These are phyloP conservation scores for Tetranychus urticae DNA, from an alignment of 1,140 invertebrate species.

Conservation along the genomic window DNA sequence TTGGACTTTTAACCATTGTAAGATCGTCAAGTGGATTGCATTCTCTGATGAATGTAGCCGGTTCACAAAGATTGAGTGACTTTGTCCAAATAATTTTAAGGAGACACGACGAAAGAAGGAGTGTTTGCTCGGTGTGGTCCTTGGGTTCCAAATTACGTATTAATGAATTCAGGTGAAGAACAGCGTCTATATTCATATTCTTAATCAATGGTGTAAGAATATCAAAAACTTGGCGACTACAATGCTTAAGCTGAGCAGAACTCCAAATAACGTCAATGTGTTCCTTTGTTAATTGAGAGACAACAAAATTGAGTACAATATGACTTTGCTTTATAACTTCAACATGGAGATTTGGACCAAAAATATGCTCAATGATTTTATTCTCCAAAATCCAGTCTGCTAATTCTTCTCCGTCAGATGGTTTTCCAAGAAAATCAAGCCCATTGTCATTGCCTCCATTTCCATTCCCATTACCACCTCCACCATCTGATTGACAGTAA, in stretches of 20 bases:
- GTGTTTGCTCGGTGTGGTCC: conserved; percentile 76
- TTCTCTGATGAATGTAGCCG: not conserved
- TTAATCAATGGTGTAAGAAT: conserved; percentile 65
- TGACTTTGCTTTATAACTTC: conserved; percentile 86
- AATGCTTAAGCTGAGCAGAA: conserved; percentile 77
- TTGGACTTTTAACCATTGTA: conserved; percentile 3
- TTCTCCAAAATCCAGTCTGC: conserved; percentile 68
- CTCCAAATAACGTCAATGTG: conserved; percentile 83
- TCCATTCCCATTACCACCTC: not conserved
- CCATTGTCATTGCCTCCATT: not conserved
- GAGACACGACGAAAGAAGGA: conserved; percentile 61
- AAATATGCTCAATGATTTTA: conserved; percentile 78
- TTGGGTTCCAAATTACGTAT: conserved; percentile 59
- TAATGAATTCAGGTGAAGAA: conserved; percentile 59
- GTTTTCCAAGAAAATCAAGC: not conserved
- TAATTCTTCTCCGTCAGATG: conserved; percentile 37
- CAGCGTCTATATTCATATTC: conserved; percentile 58
- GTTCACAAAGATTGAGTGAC: conserved; percentile 2
- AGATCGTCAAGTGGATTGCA: conserved; percentile 1
- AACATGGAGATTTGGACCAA: conserved; percentile 83
- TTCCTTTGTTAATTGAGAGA: conserved; percentile 68
- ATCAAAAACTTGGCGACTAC: conserved; percentile 73
- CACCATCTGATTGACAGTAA: conserved; percentile 34
- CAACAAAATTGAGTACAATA: conserved; percentile 69
- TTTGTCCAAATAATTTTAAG: conserved; percentile 71